Percentiles rank a stretch among this genome's conserved stretches.
phyloP scores from a whole-genome alignment of 37 sponge, comb jelly and placozoan species.

The Theonella swinhoei region DNA sequence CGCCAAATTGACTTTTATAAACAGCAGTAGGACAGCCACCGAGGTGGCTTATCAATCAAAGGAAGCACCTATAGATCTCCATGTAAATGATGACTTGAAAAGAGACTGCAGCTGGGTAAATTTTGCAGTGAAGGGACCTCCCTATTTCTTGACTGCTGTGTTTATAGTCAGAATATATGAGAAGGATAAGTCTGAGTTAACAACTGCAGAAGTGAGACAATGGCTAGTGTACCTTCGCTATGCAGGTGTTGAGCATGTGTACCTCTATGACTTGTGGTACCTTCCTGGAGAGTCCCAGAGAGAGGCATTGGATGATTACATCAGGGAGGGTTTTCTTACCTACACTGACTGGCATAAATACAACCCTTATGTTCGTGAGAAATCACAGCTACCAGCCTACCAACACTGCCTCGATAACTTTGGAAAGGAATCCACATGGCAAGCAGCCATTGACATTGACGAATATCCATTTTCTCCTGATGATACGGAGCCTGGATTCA shows the following conservation, averaged over 20 bases:
- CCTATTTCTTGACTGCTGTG: conserved; percentile 72
- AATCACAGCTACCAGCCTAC: conserved; percentile 73
- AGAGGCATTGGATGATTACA: not conserved
- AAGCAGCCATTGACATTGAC: conserved; percentile 79
- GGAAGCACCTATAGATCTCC: no score
- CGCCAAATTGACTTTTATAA: no score
- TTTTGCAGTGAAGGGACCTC: conserved; percentile 8
- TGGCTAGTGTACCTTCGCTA: conserved; percentile 75
- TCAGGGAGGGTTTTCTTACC: conserved; percentile 54
- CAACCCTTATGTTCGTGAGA: conserved; percentile 53
- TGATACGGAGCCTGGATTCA: conserved; percentile 65
- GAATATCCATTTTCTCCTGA: conserved; percentile 75
- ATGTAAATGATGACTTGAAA: no score
- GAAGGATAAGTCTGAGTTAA: conserved; percentile 48
- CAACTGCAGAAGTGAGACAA: conserved; percentile 60
- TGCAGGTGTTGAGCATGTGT: conserved; percentile 82
- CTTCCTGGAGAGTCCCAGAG: conserved; percentile 49
- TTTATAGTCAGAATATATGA: conserved; percentile 64
- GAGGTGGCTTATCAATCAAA: no score
- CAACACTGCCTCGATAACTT: conserved; percentile 64
- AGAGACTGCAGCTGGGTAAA: not conserved
- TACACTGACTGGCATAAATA: conserved; percentile 71
- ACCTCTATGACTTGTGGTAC: conserved; percentile 76
- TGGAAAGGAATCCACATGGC: conserved; percentile 59
- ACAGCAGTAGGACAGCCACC: no score